Evolutionary conservation across 2,888 invertebrate genomes (phyloP), one percentile per base, ranked within the genome.

Genomic region (Drosophila kokeensis): DNA sequence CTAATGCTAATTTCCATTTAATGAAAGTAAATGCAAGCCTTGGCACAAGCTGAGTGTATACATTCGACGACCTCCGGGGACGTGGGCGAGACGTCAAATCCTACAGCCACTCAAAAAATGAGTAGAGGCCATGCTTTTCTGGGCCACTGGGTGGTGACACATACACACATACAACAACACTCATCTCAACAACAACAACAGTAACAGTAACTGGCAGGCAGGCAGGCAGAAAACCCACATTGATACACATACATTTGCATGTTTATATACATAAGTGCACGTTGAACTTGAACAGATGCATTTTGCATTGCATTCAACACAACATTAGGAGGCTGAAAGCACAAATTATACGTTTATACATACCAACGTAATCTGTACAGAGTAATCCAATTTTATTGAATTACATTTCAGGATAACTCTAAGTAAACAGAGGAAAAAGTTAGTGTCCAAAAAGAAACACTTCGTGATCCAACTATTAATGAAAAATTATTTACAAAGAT

Each of bases 251-350:
- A 27, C 6, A 53, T 10, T 52, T 15, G 38, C 24, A 55, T 38
- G 11, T 27, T 38, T 38, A 54, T 24, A 15, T 24, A 15, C 24
- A 45, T 6, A 79, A 89, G 79, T 86, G 88, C 87, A 79, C 62
- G 84, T 85, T 90, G 88, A 90, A 88, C 88, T 88, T 88, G 90
- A 80, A 62, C 29, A 71, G 60, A 53, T 70, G 24, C 24, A 24
- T 73, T 73, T 58, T 64, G 54, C 68, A 62, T 52, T 60, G 58
- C 64, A 42, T 29, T 60, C 40, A 52, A 53, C 62, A 58, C 79
- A 79, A 73, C 73, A 79, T 57, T 34, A 62, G 55, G 45, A 53
- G 36, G 13, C 40, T 27, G 32, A 52, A 30, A 58, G n/a, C 29
- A n/a, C 18, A 29, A n/a, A 32, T 34, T 29, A 5, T 4, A 27